Evolutionary conservation across 2,797 vertebrate species (phyloP), one percentile per base, ranked within the genome.

Genomic region (Toxotes lorentzi): DNA sequence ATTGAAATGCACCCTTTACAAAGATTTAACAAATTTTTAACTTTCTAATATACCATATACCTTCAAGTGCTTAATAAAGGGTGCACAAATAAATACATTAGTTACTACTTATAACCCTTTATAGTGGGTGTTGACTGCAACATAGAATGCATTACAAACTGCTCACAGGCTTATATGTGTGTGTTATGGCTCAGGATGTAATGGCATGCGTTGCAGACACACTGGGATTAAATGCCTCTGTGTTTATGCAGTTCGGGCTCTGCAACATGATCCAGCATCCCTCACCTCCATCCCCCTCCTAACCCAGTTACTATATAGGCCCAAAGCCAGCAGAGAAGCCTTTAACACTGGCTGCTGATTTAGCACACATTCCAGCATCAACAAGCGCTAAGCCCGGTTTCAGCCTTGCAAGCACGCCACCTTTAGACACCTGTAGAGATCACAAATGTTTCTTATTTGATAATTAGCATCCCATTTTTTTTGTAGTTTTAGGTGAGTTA

Each of bases 181-280:
- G 30, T 64, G 67, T 19, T 41, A 23, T 58, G 16, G 24, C 7
- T 63, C 21, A 21, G 56, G 77, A 34, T 43, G 58, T 57, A 50
- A 59, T 69, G 48, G 67, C 10, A 72, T 65, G 74, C 3, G 5
- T 32, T 38, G 72, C 34, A 34, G n/a, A 38, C 57, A 72, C 24
- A 40, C 57, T 34, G 8, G 53, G 47, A 63, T 67, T 60, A 54
- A 50, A 73, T 70, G 76, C 50, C 27, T 59, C 16, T 53, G 16
- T 72, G 35, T 61, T 34, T 79, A 21, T 74, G 69, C 67, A 77
- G 67, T 75, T 24, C 7, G 11, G 12, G 41, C 57, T 66, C 38
- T 76, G 82, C 23, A 82, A 85, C 65, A 48, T 41, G 76, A 87
- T 35, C 78, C 66, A 50, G 68, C 65, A 34, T 57, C 48, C 58